These are phyloP conservation scores for Paralichthys olivaceus DNA, from an alignment of 2,113 vertebrate species.

Conservation along the genomic window DNA sequence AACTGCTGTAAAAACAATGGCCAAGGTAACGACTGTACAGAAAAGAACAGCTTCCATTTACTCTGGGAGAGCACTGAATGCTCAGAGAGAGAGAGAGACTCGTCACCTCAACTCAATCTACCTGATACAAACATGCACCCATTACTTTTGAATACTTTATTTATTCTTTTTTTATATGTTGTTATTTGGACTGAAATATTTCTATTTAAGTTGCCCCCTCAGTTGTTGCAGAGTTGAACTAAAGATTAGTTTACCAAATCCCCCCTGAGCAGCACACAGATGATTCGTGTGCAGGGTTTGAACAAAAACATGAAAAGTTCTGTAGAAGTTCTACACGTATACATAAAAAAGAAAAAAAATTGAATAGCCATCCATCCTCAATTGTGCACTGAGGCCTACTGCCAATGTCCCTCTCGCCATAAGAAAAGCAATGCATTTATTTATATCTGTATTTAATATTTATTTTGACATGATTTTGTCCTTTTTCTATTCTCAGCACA, in stretches of 20 bases:
- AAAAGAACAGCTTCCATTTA: conserved; percentile 56
- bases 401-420: conserved; percentile 51
- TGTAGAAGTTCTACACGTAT: conserved; percentile 12
- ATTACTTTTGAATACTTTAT: conserved; percentile 62
- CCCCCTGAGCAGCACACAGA: conserved; percentile 11
- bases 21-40: conserved; percentile 35
- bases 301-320: conserved; percentile 22
- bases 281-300: conserved; percentile 3
- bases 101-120: conserved; percentile 68
- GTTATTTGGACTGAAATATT: conserved; percentile 50
- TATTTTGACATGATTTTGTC: conserved; percentile 79
- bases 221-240: conserved; percentile 37
- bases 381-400: conserved; percentile 62
- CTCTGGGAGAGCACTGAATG: conserved; percentile 49
- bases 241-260: conserved; percentile 48
- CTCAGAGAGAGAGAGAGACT: conserved; percentile 48
- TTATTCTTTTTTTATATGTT: conserved; percentile 69
- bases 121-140: conserved; percentile 72
- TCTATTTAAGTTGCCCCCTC: conserved; percentile 34
- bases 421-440: conserved; percentile 80
- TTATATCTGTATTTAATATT: conserved; percentile 89
- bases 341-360: conserved; percentile 10
- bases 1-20: conserved; percentile 40
- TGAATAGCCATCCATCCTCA: conserved; percentile 32
- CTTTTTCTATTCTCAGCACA: conserved; percentile 70